Conservation (phyloP, 2,797 vertebrate genomes). For the Notoglanidium macrostoma region DNA sequence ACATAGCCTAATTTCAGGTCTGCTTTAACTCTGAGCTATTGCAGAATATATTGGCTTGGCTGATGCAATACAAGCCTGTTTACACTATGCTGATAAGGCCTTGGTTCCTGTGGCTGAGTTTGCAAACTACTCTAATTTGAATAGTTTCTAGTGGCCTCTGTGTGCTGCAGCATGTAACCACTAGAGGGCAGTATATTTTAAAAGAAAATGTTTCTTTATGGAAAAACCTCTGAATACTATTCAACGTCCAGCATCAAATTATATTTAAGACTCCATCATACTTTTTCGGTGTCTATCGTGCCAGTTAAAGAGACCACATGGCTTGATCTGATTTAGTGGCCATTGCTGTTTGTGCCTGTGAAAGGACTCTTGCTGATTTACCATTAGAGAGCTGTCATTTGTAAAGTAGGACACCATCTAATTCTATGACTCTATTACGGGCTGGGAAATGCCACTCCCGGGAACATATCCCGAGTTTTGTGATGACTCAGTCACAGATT, state of each 20-base stretch:
- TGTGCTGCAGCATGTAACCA: neutral
- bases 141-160: neutral
- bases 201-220: neutral
- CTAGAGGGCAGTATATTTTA: neutral
- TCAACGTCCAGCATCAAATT: neutral
- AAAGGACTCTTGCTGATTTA: neutral
- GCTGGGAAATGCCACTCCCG: neutral
- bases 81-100: neutral
- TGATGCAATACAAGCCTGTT: neutral
- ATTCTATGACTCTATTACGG: neutral
- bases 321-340: neutral
- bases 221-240: neutral
- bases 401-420: neutral
- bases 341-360: neutral
- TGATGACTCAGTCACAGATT: neutral
- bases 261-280: too few relatives aligned
- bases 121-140: neutral
- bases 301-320: neutral
- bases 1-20: neutral
- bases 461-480: neutral
- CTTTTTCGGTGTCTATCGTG: neutral
- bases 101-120: neutral
- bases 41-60: neutral
- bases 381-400: neutral
- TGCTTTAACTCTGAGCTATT: neutral